Evolutionary conservation across 2,888 invertebrate genomes (phyloP).

Genomic region (Leucophora obtusa): DNA sequence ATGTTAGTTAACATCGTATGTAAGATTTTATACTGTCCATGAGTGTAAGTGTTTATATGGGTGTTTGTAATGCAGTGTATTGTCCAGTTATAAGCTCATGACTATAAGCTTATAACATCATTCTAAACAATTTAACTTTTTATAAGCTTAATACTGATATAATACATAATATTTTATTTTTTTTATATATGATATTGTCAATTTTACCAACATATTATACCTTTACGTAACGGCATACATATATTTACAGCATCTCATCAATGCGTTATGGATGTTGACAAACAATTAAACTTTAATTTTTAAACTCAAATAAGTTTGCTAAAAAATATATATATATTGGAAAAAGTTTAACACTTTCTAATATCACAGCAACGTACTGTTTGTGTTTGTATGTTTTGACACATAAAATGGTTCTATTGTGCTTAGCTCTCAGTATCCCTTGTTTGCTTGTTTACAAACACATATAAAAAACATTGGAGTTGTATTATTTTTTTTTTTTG

Average conservation of each 20-base stretch:
- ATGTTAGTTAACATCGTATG: not conserved
- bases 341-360: no score
- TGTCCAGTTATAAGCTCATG: constrained; percentile 59
- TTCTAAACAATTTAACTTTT: constrained; percentile 62
- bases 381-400: not conserved
- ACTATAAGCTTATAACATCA: constrained; percentile 57
- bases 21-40: not conserved
- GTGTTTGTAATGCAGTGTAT: constrained; percentile 15
- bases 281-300: no score
- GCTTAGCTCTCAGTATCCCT: constrained; percentile 24
- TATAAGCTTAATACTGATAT: constrained; percentile 55
- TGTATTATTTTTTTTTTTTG: constrained; percentile 13
- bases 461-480: constrained; percentile 64
- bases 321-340: no score
- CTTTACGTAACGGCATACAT: not conserved
- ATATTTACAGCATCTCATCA: no score
- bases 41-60: no score
- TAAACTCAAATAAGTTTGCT: no score
- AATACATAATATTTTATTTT: not conserved
- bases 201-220: constrained; percentile 28
- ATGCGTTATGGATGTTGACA: no score
- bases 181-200: constrained; percentile 20
- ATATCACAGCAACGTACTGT: not conserved
- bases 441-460: constrained; percentile 9
- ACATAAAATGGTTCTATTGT: constrained; percentile 6